phyloP scores from a whole-genome alignment of 2,888 invertebrate genomes.

The Hemaris fuciformis region DNA sequence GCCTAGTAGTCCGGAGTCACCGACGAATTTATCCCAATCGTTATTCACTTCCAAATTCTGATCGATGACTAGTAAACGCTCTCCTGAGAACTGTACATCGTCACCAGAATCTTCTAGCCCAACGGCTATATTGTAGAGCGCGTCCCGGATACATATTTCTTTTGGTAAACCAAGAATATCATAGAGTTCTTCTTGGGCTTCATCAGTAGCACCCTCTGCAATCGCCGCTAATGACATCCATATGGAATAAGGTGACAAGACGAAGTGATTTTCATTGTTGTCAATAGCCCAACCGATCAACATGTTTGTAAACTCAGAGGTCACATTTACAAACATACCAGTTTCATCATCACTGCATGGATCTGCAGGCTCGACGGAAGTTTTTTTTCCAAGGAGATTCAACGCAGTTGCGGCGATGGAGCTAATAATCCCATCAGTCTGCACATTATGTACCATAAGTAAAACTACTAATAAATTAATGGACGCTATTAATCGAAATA shows the following conservation, averaged over 20 bases:
- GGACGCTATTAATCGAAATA: neutral
- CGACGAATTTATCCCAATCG: conserved; percentile 22
- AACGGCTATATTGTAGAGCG: conserved; percentile 25
- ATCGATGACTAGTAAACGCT: conserved; percentile 26
- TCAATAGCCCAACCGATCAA: neutral
- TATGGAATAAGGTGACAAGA: conserved; percentile 24
- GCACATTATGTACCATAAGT: neutral
- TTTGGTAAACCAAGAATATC: conserved; percentile 24
- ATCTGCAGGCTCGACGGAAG: neutral
- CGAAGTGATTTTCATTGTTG: conserved; percentile 18
- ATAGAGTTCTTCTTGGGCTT: conserved; percentile 22
- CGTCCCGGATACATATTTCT: conserved; percentile 23
- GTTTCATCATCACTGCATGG: neutral
- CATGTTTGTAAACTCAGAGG: neutral
- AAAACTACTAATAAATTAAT: too few relatives aligned
- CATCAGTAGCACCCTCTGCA: conserved; percentile 27
- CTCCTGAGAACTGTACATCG: conserved; percentile 21
- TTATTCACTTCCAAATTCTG: conserved; percentile 15
- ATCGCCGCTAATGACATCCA: conserved; percentile 30
- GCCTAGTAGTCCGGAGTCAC: conserved; percentile 19
- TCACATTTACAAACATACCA: neutral
- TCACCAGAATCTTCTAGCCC: conserved; percentile 16
- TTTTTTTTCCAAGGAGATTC: neutral
- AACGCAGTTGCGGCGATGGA: neutral
- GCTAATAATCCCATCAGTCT: neutral